These are phyloP conservation scores for Phallusia fumigata DNA, from an alignment of 23 tunicate species.

Conservation along the genomic window DNA sequence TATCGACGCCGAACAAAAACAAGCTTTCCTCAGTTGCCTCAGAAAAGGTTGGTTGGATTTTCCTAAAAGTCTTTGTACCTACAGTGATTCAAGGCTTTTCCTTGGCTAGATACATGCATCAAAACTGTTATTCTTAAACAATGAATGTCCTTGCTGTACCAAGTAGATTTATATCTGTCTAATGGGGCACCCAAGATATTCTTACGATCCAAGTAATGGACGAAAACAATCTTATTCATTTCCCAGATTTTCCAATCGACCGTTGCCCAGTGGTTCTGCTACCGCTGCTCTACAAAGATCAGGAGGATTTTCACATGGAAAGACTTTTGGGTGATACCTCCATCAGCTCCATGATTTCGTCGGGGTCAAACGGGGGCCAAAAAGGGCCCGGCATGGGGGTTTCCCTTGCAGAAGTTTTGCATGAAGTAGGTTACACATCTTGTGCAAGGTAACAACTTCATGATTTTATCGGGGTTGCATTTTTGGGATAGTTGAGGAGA, in stretches of 20 bases:
- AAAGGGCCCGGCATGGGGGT: conserved; percentile 18
- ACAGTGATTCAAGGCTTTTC: too few relatives aligned
- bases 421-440: conserved; percentile 59
- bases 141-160: too few relatives aligned
- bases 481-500: too few relatives aligned
- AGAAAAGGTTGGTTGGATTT: conserved; percentile 41
- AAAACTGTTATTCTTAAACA: too few relatives aligned
- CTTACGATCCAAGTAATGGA: too few relatives aligned
- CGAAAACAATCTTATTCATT: neutral
- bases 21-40: conserved; percentile 36
- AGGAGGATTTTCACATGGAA: conserved; percentile 77
- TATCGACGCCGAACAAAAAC: conserved; percentile 39
- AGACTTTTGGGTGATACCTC: conserved; percentile 56
- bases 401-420: conserved; percentile 54
- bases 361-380: conserved; percentile 24
- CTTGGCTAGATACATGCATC: too few relatives aligned
- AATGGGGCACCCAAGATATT: too few relatives aligned
- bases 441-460: conserved; percentile 57
- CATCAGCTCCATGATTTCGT: conserved; percentile 27
- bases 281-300: conserved; percentile 53
- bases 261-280: conserved; percentile 68
- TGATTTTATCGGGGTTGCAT: too few relatives aligned
- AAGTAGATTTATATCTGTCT: too few relatives aligned
- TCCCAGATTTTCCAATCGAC: conserved; percentile 60
- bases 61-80: too few relatives aligned